Base-by-base conservation (phyloP, 2,888 invertebrate genomes). In the Cantharis rustica region DNA sequence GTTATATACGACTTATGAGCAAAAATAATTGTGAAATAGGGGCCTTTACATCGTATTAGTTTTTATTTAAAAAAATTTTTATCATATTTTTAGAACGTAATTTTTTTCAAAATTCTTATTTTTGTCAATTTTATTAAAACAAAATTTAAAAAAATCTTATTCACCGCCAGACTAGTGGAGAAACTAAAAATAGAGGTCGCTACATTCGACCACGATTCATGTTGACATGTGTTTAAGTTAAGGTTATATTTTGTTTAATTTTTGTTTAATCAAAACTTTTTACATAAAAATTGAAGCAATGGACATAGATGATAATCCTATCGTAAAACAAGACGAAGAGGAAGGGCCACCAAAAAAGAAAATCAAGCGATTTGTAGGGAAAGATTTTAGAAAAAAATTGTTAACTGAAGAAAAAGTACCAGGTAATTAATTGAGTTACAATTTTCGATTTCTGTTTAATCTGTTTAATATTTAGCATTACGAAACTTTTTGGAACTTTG, bases 401-500 rank as follows among this genome's bases (percentile, higher is more conserved):
- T 84, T 88, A 0, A 88, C 88, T 72, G 89, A 88, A 68, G 90
- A 90, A 13, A 92, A 91, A 82, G 89, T 90, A 76, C 89, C 90
- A 86, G 91, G 93, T 93, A 86, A 86, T 86, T 83, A n/a, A n/a
- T n/a, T 3, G 26, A 70, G 80, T 84, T 77, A 75, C 83, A 11
- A 73, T 81, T 70, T 77, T 79, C 70, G 84, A 84, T n/a, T n/a
- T n/a, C 78, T 69, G 16, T 68, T 7, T 26, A 16, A 47, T 68
- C 15, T 13, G 20, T 20, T 66, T 62, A 69, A 10, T 27, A 1
- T 89, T 73, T 88, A 92, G 92, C 89, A 27, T 83, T 94, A 13
- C 91, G 90, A 64, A 92, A 92, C 83, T 94, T 94, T 82, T 85
- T 93, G 2, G 89, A 91, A 84, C 89, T 91, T 64, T 91, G 92